Evolutionary conservation across 2,797 vertebrate species (phyloP).

Genomic region (Stomatorhinus walkeri): DNA sequence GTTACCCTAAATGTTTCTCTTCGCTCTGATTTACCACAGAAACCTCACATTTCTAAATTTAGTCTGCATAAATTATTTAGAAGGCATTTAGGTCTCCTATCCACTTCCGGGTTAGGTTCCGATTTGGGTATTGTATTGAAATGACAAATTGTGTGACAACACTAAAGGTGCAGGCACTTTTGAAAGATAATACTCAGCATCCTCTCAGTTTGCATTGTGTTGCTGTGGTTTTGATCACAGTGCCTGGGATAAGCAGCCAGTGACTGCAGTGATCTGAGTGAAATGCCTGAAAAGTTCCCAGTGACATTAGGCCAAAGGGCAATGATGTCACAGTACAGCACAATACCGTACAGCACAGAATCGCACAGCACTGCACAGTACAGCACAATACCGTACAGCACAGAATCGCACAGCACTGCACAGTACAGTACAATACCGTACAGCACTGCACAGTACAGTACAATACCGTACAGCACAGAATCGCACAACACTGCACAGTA

Average conservation of each 20-base stretch:
- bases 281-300: not conserved
- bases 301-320: not conserved
- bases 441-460: not conserved
- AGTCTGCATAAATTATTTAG: not conserved
- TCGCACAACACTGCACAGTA: not conserved
- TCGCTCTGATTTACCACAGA: not conserved
- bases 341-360: not conserved
- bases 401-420: not conserved
- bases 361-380: not conserved
- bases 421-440: not conserved
- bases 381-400: not conserved
- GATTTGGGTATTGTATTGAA: not conserved
- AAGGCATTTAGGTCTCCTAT: not conserved
- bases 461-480: not conserved
- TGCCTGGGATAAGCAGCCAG: not conserved
- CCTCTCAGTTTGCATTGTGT: not conserved
- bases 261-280: not conserved
- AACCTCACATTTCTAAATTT: not conserved
- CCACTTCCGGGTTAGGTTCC: not conserved
- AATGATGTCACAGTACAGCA: not conserved
- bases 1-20: not conserved
- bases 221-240: not conserved
- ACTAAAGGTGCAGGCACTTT: not conserved
- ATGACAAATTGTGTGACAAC: not conserved
- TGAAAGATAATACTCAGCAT: not conserved